Evolutionary conservation across 2,888 invertebrate genomes (phyloP), one percentile per base, ranked within the genome.

Genomic region (Laspeyria flexula): DNA sequence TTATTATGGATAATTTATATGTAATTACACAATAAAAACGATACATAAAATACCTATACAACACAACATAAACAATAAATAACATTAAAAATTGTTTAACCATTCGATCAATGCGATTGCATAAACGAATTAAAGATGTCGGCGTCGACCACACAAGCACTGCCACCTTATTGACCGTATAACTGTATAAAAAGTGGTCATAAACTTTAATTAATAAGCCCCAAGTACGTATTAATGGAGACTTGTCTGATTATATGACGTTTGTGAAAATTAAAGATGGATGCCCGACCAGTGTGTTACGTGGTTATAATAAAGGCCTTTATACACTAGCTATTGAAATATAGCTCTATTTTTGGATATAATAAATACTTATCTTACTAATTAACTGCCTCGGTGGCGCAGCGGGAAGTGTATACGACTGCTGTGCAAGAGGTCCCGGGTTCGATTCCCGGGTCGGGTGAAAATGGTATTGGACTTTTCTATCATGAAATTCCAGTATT

Each of bases 191-290:
- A 30, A 45, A 31, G 13, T 6, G 13, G 9, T 16, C 13, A 39
- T 44, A 39, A 45, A 39, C 13, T 31, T 45, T 45, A 45, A 45
- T 45, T 30, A 45, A 45, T 45, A 21, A 13, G 10, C 29, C 1
- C 7, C n/a, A 38, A 31, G 30, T 39, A 39, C 18, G 31, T 18
- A 31, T 23, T 38, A 38, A 45, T 45, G 38, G 38, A 31, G 33
- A 7, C 15, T 11, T 25, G 16, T 39, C 11, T 34, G 34, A 3
- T 7, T 15, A 15, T 5, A 18, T n/a, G 37, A 37, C 21, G 44
- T 11, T 39, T 29, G 38, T 23, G 9, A 31, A 37, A 45, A 39
- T 45, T 45, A 23, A 39, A 45, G 12, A 45, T 45, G 45, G 39
- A 39, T 38, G 18, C 29, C 15, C 37, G 11, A 29, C 9, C 34